Conservation (phyloP, 2,888 invertebrate species). For the Lysandra bellargus region DNA sequence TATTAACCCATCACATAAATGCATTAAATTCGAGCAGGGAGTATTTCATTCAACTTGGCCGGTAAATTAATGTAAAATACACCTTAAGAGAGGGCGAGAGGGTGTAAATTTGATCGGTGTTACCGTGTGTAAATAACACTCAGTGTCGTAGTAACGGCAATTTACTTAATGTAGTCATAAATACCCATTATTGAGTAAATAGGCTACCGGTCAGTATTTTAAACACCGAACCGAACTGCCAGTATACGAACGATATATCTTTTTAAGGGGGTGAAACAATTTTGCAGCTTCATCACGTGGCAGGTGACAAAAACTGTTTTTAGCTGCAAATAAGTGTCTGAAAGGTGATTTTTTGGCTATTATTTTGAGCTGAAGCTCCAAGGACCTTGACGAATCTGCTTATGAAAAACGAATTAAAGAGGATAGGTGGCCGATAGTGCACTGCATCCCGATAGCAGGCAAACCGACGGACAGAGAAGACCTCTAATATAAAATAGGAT, state of each 20-base stretch:
- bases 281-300: background rate
- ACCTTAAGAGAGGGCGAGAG: background rate
- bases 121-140: slow-evolving; percentile 25
- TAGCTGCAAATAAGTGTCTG: background rate
- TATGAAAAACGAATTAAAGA: no score
- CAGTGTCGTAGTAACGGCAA: slow-evolving; percentile 26
- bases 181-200: slow-evolving; percentile 33
- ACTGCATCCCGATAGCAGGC: background rate
- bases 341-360: no score
- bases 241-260: background rate
- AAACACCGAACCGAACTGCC: slow-evolving; percentile 27
- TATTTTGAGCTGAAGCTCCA: background rate
- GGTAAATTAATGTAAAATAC: background rate
- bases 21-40: background rate
- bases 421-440: background rate
- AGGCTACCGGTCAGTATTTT: slow-evolving; percentile 32
- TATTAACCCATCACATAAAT: slow-evolving; percentile 15
- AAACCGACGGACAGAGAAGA: background rate
- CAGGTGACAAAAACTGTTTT: background rate
- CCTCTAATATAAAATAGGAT: background rate
- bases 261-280: background rate
- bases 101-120: background rate
- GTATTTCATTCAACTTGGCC: slow-evolving; percentile 4
- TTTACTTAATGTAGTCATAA: slow-evolving; percentile 34
- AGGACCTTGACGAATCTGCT: background rate